Base-by-base conservation (phyloP, 2,113 vertebrate genomes). In the Podiceps cristatus region DNA sequence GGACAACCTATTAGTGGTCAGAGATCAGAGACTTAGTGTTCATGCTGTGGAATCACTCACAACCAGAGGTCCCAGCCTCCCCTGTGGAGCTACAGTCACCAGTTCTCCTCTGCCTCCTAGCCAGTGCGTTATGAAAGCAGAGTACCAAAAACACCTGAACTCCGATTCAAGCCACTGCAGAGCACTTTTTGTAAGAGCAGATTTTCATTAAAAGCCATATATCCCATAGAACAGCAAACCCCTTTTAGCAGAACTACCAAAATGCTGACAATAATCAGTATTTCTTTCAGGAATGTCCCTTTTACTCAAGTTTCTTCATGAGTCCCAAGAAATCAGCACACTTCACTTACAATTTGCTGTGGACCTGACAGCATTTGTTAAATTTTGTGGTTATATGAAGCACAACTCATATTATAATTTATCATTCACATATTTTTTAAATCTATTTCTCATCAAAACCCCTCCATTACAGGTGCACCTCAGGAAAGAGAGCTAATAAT, bases 401-500 rank as follows among this genome's bases (percentile, higher is more conserved):
- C 1, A 6, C 18, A 23, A n/a, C 52, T 69, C 31, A 33, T 82
- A 68, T 69, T 73, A n/a, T 68, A 58, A 67, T 88, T 73, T 44
- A 59, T 45, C 11, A 69, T 83, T 88, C 47, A 71, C 33, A 33
- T 91, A 71, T 80, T 83, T 93, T 90, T 71, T 0, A 68, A 88
- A 95, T 84, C 64, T 73, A n/a, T 66, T 84, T 82, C 42, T 92
- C 93, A 88, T 64, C 72, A 85, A 87, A 90, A 3, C 22, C 8
- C 62, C 47, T 52, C 13, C 31, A 62, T 77, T 95, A 88, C 69
- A 95, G 92, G 86, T 94, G 85, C 29, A 95, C 45, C 60, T 93
- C 44, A 72, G 89, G 37, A 94, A 91, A 73, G 52, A 78, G 35
- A 87, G 52, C 40, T 88, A 95, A 87, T 94, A 96, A 93, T 95